Evolutionary conservation across 92 coral and sea anemone species (phyloP).

Genomic region (Epizoanthus fatuus): DNA sequence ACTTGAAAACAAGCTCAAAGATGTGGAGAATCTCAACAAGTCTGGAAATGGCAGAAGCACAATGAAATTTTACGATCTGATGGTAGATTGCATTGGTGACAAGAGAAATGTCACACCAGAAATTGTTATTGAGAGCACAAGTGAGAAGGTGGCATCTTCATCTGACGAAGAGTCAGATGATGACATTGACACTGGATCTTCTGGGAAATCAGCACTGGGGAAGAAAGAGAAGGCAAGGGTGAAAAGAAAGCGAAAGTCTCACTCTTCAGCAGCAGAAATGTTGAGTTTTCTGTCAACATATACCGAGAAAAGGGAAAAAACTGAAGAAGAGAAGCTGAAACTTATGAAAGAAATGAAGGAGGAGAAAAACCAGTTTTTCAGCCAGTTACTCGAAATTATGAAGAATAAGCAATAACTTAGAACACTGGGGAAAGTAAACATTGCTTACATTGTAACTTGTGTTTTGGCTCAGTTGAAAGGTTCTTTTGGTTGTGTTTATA

Average conservation of each 20-base stretch:
- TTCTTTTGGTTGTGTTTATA: slow-evolving; percentile 7
- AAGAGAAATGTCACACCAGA: slow-evolving; percentile 37
- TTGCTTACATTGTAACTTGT: too few relatives aligned
- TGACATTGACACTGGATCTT: slow-evolving; percentile 11
- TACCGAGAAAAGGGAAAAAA: slow-evolving; percentile 40
- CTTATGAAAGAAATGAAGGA: slow-evolving; percentile 30
- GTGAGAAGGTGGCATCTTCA: slow-evolving; percentile 13
- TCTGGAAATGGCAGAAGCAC: slow-evolving; percentile 48
- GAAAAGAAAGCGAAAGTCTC: slow-evolving; percentile 39
- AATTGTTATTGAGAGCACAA: slow-evolving; percentile 7
- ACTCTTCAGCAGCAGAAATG: slow-evolving; percentile 55
- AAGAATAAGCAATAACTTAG: neutral
- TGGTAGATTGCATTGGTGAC: slow-evolving; percentile 41
- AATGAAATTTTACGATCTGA: slow-evolving; percentile 17
- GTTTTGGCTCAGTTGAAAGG: neutral
- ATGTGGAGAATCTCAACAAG: slow-evolving; percentile 50
- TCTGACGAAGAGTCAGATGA: slow-evolving; percentile 16
- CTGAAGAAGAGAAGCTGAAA: slow-evolving; percentile 18
- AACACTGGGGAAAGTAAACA: neutral
- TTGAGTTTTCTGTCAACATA: slow-evolving; percentile 18
- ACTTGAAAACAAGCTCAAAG: slow-evolving; percentile 53
- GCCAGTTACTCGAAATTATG: slow-evolving; percentile 3
- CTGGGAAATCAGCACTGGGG: slow-evolving; percentile 29
- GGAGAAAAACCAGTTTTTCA: slow-evolving; percentile 1
- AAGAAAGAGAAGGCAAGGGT: slow-evolving; percentile 17